Base-by-base conservation (phyloP, 1,140 invertebrate genomes). In the Drosophila sechellia region DNA sequence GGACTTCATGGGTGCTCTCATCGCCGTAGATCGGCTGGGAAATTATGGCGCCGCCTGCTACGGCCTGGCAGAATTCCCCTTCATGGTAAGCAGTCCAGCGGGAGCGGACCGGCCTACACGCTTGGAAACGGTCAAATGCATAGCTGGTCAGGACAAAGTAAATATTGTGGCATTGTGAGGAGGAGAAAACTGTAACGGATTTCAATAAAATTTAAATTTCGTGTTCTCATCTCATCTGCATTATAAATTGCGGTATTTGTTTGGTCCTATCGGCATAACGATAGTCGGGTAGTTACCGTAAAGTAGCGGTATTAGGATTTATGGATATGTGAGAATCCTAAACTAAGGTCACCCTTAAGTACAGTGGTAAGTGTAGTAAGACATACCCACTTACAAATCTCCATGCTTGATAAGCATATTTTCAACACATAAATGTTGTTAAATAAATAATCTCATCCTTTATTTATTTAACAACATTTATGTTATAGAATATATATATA, bases 1-100 rank as follows among this genome's bases (percentile, higher is more conserved):
- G 2, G 92, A 94, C 0, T 98, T 98, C 90, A 94, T 94, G 57
- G 98, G 97, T 11, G 98, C 95, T 6, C 93, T 99, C 0, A 94
- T 99, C 42, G 97, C 96, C 1, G 92, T 96, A 0, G 94, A 95
- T 68, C 95, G 94, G 10, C 85, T 94, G 75, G 98, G 98, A 4
- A 86, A 94, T 34, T 96, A 96, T 93, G 96, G 95, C 4, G 97
- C 97, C 2, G 96, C 97, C 13, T 98, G 97, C 81, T 95, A 97
- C 89, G 96, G 97, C 3, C 93, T 97, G 76, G 81, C 93, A 0
- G 83, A 83, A 45, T 98, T 98, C 91, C 96, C 96, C 3, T 97
- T 93, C 84, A 94, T 94, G 15, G 92, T 96, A 10, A 89, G 79
- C 35, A 81, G 40, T 60, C 81, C 65, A 3, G 12, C 39, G 0